These are phyloP conservation scores for Microtus oregoni DNA, from an alignment of 2,113 vertebrate genomes.

Conservation along the genomic window DNA sequence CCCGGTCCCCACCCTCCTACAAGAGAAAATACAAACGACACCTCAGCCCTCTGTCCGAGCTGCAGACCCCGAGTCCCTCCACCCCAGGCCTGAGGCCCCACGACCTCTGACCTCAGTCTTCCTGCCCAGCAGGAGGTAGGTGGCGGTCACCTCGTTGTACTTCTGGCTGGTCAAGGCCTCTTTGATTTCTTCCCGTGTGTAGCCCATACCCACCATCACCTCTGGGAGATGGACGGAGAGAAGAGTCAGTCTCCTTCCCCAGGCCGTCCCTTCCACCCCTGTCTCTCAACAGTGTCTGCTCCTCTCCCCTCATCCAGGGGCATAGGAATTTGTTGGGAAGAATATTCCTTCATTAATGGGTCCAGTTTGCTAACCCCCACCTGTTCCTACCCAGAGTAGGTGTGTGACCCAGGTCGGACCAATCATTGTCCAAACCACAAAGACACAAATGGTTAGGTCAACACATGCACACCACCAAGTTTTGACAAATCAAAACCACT, in stretches of 20 bases:
- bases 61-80: background rate
- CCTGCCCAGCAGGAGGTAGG: constrained; percentile 95
- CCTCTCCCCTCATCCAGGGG: background rate
- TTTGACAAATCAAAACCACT: background rate
- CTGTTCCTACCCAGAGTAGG: background rate
- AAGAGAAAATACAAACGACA: background rate
- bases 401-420: background rate
- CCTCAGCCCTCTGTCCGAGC: background rate
- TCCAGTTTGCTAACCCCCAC: background rate
- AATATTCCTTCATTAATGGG: background rate
- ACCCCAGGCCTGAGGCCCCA: background rate
- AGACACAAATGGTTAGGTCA: background rate
- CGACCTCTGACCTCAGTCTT: constrained; percentile 89
- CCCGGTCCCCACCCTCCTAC: constrained; percentile 89
- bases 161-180: constrained; percentile 93
- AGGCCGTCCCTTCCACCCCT: too few relatives aligned
- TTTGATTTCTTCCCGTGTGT: constrained; percentile 93
- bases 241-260: background rate
- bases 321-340: background rate
- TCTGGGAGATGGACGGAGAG: constrained; percentile 84
- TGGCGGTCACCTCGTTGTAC: constrained; percentile 96
- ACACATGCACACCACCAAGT: background rate
- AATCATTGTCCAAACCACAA: background rate
- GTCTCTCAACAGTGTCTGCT: rapidly evolving
- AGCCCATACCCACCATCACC: constrained; percentile 97